Evolutionary conservation across 2,888 invertebrate genomes (phyloP).

Genomic region (Xanthorhoe designata): DNA sequence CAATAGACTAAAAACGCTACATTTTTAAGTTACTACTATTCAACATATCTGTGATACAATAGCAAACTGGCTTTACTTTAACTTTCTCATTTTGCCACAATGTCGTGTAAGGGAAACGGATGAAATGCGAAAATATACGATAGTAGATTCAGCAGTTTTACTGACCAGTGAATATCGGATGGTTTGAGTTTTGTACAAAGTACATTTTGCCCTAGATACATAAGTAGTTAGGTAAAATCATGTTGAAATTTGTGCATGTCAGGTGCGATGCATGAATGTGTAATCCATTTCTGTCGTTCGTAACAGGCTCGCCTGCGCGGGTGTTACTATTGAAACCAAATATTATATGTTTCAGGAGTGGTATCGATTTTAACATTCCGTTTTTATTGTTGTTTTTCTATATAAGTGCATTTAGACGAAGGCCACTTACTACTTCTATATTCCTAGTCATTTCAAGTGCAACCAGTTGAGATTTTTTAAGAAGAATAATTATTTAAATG

Average conservation of each 20-base stretch:
- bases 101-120: conserved; percentile 60
- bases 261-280: conserved; percentile 76
- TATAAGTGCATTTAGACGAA: conserved; percentile 77
- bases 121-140: conserved; percentile 62
- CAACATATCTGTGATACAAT: conserved; percentile 83
- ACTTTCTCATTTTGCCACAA: conserved; percentile 72
- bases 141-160: conserved; percentile 67
- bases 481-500: conserved; percentile 72
- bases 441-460: conserved; percentile 85
- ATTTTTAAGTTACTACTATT: conserved; percentile 71
- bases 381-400: conserved; percentile 65
- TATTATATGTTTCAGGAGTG: conserved; percentile 84
- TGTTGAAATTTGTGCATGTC: conserved; percentile 75
- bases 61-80: conserved; percentile 69
- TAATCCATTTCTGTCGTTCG: conserved; percentile 72
- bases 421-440: conserved; percentile 81
- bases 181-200: conserved; percentile 84
- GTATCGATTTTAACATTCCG: conserved; percentile 86
- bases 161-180: conserved; percentile 70
- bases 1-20: conserved; percentile 61
- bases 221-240: conserved; percentile 85
- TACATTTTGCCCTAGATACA: conserved; percentile 84
- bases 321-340: conserved; percentile 85
- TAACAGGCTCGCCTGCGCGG: conserved; percentile 71
- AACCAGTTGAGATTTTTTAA: conserved; percentile 83